phyloP scores from a whole-genome alignment of 2,113 vertebrate genomes.

The Rhea pennata region DNA sequence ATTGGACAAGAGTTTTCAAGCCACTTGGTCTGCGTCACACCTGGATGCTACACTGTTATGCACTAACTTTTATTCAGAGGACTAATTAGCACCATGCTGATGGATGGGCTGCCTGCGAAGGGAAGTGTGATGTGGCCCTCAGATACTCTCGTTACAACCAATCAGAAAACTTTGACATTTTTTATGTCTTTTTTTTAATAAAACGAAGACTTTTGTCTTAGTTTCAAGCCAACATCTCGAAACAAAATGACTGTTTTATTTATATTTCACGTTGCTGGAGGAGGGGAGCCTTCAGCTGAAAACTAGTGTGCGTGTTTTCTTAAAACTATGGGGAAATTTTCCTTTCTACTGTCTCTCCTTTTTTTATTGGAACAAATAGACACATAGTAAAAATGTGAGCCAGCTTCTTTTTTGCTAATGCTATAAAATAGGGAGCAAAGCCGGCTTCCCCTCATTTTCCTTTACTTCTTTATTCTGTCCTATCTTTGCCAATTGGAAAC shows the following conservation, averaged over 20 bases:
- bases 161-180: not conserved
- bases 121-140: not conserved
- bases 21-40: not conserved
- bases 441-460: constrained; percentile 39
- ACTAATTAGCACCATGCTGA: not conserved
- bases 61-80: not conserved
- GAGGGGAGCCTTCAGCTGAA: not conserved
- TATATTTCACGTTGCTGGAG: not conserved
- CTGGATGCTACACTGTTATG: not conserved
- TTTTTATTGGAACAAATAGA: constrained; percentile 41
- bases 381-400: constrained; percentile 41
- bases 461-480: constrained; percentile 37
- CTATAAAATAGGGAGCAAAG: constrained; percentile 43
- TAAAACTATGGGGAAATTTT: not conserved
- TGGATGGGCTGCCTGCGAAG: not conserved
- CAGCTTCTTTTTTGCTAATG: not conserved
- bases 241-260: not conserved
- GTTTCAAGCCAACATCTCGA: not conserved
- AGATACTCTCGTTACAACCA: not conserved
- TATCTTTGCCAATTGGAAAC: constrained; percentile 51
- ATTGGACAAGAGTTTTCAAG: not conserved
- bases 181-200: not conserved
- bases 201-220: not conserved
- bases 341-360: constrained; percentile 15
- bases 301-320: not conserved